phyloP scores from a whole-genome alignment of 2,888 invertebrate genomes.

The Oxycera nigricornis region DNA sequence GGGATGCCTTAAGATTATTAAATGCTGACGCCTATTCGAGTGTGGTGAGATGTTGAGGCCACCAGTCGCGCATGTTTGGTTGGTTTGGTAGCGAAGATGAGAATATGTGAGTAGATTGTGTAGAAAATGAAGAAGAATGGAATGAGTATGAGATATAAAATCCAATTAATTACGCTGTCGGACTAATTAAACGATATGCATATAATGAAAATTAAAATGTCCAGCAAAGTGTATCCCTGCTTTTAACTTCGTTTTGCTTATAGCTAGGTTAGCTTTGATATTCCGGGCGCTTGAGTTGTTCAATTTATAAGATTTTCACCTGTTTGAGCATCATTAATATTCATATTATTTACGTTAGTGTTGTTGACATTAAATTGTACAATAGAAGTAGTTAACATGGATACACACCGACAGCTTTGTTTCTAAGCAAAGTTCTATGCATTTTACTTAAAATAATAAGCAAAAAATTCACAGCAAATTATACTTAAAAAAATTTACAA shows the following conservation, averaged over 20 bases:
- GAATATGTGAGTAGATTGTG: background rate
- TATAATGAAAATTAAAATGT: background rate
- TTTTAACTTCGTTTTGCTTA: background rate
- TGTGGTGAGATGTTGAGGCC: background rate
- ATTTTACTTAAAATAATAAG: too few relatives aligned
- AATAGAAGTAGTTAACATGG: too few relatives aligned
- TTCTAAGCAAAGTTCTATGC: too few relatives aligned
- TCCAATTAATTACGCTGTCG: too few relatives aligned
- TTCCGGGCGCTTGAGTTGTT: too few relatives aligned
- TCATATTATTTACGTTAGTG: too few relatives aligned
- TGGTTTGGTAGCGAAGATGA: conserved; percentile 2
- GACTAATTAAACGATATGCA: background rate
- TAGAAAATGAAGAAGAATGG: conserved; percentile 21
- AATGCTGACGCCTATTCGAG: conserved; percentile 45
- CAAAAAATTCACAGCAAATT: too few relatives aligned
- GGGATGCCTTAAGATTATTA: conserved; percentile 49
- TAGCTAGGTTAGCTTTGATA: background rate
- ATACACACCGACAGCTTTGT: too few relatives aligned
- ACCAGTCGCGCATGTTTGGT: background rate
- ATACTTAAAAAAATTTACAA: too few relatives aligned
- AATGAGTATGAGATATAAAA: conserved; percentile 23
- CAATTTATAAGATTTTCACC: too few relatives aligned
- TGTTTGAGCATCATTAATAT: too few relatives aligned
- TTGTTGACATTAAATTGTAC: too few relatives aligned
- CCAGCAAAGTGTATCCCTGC: background rate